Evolutionary conservation across 2,113 vertebrate species (phyloP).

Genomic region (Python bivittatus): DNA sequence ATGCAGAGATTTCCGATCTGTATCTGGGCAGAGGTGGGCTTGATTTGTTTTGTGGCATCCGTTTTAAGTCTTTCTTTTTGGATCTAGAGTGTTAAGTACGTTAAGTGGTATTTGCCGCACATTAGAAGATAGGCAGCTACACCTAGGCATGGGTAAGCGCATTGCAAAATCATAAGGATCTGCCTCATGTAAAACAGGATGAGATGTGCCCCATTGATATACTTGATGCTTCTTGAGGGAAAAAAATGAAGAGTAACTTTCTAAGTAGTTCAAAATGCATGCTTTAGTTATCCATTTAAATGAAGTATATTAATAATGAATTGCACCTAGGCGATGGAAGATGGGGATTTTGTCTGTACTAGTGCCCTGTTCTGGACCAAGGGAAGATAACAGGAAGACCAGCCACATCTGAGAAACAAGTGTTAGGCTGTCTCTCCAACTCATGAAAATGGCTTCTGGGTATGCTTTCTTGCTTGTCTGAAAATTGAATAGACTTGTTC

Average conservation of each 20-base stretch:
- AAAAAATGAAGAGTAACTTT: conserved; percentile 24
- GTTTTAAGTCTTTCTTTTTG: conserved; percentile 33
- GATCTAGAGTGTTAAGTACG: conserved; percentile 15
- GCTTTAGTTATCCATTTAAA: conserved; percentile 27
- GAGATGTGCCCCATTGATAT: not conserved
- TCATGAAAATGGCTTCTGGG: not conserved
- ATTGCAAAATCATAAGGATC: not conserved
- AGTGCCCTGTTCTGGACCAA: not conserved
- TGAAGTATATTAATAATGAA: conserved; percentile 2
- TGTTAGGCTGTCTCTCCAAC: not conserved
- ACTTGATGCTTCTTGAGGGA: not conserved
- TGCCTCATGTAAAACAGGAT: too few species aligned
- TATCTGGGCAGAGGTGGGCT: not conserved
- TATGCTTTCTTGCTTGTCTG: not conserved
- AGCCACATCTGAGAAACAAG: not conserved
- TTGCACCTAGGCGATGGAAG: not conserved
- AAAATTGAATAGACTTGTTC: not conserved
- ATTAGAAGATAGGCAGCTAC: not conserved
- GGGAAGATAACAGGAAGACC: not conserved
- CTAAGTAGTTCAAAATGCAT: conserved; percentile 16
- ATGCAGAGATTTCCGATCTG: not conserved
- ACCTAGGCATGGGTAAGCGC: too few species aligned
- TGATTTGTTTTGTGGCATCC: conserved; percentile 28
- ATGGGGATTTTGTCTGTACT: not conserved
- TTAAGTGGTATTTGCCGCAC: not conserved